These are phyloP conservation scores for Upupa epops DNA, from an alignment of 2,113 vertebrate species.

Conservation along the genomic window DNA sequence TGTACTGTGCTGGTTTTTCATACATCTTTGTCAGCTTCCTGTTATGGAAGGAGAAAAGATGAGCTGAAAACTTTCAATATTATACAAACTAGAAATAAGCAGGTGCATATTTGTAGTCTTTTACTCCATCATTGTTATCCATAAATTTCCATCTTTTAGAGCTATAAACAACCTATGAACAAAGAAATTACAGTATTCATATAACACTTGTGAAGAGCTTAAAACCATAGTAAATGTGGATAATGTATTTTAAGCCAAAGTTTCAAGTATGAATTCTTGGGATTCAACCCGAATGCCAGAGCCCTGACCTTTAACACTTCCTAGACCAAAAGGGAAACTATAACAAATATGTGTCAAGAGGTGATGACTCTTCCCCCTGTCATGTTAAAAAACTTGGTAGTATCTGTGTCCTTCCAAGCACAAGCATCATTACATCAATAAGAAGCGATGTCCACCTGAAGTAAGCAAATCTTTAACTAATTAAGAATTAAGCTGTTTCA, in stretches of 20 bases:
- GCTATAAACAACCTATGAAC: background rate
- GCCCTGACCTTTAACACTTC: conserved; percentile 54
- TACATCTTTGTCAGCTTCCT: background rate
- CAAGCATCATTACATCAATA: background rate
- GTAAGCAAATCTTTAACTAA: conserved; percentile 27
- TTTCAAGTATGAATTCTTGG: conserved; percentile 6
- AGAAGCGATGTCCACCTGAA: background rate
- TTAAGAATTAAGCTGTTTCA: conserved; percentile 13
- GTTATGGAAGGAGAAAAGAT: background rate
- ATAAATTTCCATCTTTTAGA: background rate
- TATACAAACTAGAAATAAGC: background rate
- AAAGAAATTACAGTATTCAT: background rate
- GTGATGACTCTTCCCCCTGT: conserved; percentile 31
- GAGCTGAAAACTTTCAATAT: background rate
- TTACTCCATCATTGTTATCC: background rate
- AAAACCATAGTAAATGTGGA: background rate
- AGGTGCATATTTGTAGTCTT: background rate
- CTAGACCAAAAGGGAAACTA: conserved; percentile 39
- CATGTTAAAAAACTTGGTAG: conserved; percentile 1
- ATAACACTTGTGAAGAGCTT: background rate
- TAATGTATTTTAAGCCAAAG: conserved; percentile 17
- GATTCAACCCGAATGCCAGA: conserved; percentile 38
- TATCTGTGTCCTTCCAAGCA: background rate
- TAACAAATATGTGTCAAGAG: conserved; percentile 62
- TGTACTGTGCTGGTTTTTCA: background rate